phyloP scores from a whole-genome alignment of 2,888 invertebrate genomes.

The Gymnocheta viridis region DNA sequence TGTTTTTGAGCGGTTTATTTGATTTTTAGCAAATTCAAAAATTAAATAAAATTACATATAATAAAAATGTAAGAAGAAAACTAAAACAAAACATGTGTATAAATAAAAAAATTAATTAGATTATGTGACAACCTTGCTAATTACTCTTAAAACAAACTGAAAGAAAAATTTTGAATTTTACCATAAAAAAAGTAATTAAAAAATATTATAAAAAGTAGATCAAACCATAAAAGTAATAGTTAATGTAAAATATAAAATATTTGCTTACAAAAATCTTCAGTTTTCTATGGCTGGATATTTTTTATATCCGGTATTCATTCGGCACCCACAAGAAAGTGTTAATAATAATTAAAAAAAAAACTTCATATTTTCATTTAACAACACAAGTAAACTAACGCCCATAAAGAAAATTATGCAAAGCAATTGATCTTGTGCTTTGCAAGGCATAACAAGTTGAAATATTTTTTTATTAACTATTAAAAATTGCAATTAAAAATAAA shows the following conservation, averaged over 20 bases:
- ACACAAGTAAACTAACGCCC: slow-evolving; percentile 8
- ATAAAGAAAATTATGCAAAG: slow-evolving; percentile 2
- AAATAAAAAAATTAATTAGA: slow-evolving; percentile 24
- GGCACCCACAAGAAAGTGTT: background rate
- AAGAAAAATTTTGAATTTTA: background rate
- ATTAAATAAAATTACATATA: background rate
- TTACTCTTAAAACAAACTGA: slow-evolving; percentile 1
- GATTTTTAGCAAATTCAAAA: background rate
- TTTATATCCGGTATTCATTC: background rate
- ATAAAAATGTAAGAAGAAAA: slow-evolving; percentile 38
- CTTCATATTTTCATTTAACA: background rate
- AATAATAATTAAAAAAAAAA: background rate
- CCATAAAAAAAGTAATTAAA: background rate
- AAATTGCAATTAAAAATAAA: background rate
- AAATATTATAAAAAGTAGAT: background rate
- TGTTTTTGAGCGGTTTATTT: slow-evolving; percentile 21
- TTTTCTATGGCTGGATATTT: background rate
- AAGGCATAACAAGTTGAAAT: too few species aligned
- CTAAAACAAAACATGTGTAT: slow-evolving; percentile 12
- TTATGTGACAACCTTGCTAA: background rate
- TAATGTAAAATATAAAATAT: background rate
- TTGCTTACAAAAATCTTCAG: background rate
- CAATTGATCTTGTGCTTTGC: slow-evolving; percentile 8
- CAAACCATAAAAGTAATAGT: background rate
- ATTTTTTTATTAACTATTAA: too few species aligned